Evolutionary conservation across 2,888 invertebrate genomes (phyloP).

Genomic region (Steinernema carpocapsae): DNA sequence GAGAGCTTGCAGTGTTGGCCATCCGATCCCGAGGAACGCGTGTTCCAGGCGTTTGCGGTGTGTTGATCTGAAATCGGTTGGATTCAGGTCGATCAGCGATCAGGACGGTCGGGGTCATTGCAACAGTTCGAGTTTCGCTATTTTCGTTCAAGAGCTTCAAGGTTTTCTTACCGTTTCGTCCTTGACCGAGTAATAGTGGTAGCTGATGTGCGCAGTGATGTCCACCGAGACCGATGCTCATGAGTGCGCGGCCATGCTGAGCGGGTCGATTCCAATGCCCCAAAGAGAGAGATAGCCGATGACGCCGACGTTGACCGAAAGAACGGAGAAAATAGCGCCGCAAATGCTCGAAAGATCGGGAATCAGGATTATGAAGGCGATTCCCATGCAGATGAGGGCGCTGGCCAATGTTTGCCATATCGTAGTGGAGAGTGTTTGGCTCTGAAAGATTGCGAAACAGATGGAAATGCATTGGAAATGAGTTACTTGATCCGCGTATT

Average conservation of each 20-base stretch:
- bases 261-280: conserved; percentile 58
- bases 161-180: conserved; percentile 45
- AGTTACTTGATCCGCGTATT: conserved; percentile 56
- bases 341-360: conserved; percentile 54
- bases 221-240: conserved; percentile 62
- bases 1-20: conserved; percentile 58
- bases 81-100: too few species aligned
- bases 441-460: neutral
- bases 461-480: neutral
- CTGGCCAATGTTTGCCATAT: conserved; percentile 59
- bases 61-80: conserved; percentile 35
- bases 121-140: too few species aligned
- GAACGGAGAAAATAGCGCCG: conserved; percentile 52
- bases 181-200: conserved; percentile 56
- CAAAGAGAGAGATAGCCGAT: conserved; percentile 57
- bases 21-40: conserved; percentile 53
- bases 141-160: too few species aligned
- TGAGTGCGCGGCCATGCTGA: conserved; percentile 55
- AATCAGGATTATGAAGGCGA: conserved; percentile 53
- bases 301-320: conserved; percentile 57
- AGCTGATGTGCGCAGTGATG: conserved; percentile 60
- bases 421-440: conserved; percentile 44
- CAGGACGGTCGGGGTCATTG: too few species aligned
- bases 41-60: conserved; percentile 48
- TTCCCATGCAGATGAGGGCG: conserved; percentile 56